These are phyloP conservation scores for Caloenas nicobarica DNA, from an alignment of 2,113 vertebrate genomes.

Conservation along the genomic window DNA sequence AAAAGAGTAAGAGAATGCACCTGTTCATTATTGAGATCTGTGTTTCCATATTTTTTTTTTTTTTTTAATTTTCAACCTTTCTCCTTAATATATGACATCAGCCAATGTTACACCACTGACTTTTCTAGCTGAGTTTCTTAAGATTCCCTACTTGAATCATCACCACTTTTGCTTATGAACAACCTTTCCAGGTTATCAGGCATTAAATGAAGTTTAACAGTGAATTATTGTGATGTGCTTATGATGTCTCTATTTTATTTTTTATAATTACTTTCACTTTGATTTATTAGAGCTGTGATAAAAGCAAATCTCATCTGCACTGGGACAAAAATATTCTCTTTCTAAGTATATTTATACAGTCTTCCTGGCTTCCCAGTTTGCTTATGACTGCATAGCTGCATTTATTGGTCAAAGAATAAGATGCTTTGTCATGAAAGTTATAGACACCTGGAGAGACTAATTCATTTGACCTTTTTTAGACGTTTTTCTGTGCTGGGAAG, in stretches of 20 bases:
- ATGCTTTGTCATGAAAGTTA: background rate
- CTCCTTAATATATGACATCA: background rate
- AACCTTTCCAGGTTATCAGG: background rate
- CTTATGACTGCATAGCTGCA: background rate
- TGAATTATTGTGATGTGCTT: background rate
- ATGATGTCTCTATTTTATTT: background rate
- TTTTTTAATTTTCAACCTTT: background rate
- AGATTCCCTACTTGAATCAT: background rate
- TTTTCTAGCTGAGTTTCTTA: background rate
- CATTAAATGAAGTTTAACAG: background rate
- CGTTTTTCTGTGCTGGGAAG: background rate
- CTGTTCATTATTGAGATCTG: background rate
- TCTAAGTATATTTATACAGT: background rate
- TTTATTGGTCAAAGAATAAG: background rate
- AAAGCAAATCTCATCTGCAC: background rate
- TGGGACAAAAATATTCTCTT: background rate
- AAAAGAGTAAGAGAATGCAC: background rate
- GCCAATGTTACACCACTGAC: background rate
- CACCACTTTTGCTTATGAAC: background rate
- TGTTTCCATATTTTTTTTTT: background rate
- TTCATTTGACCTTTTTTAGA: background rate
- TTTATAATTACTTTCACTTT: background rate
- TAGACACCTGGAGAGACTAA: background rate
- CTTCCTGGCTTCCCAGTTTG: background rate
- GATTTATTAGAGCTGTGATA: background rate